Base-by-base conservation (phyloP, 2,888 invertebrate species). In the Thecophora atra region DNA sequence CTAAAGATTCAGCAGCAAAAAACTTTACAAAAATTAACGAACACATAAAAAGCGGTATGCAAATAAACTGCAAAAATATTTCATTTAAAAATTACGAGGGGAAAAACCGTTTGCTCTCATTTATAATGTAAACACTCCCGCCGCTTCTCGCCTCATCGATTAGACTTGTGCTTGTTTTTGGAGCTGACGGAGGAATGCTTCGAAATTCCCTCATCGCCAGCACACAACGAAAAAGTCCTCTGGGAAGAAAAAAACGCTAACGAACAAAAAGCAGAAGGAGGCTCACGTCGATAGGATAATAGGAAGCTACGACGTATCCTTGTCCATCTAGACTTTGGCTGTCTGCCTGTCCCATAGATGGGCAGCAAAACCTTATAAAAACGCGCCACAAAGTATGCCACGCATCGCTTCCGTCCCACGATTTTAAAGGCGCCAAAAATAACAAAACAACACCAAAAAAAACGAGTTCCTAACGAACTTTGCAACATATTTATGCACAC, bases 41-140 rank as follows among this genome's bases (percentile, higher is more conserved):
- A 26, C 26, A 28, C 26, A 5, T 37, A 47, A 47, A 24, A 51
- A 28, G n/a, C 51, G 51, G 24, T 64, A 24, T 3, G 21, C 1
- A 7, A 21, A 28, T 52, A 56, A 44, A 21, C 17, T 42, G 15
- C 13, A 42, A 54, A 56, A 56, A 54, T 4, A 26, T 65, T 44
- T 21, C 19, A 44, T 5, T 6, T 7, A 62, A 44, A 64, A 42
- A 42, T 56, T 24, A 8, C 13, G 13, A 21, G 1, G 15, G 15
- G 3, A 51, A 47, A 60, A 60, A 60, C 47, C 15, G 28, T 69
- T 60, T 37, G 24, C 60, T 47, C 60, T 69, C 60, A 69, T 69
- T 69, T 69, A 60, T 37, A 69, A 69, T 69, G 60, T 60, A 69
- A 69, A 69, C 47, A 60, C 58, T 28, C 44, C 19, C n/a, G 24